Base-by-base conservation (phyloP, 1,140 invertebrate genomes). In the Spodoptera litura region DNA sequence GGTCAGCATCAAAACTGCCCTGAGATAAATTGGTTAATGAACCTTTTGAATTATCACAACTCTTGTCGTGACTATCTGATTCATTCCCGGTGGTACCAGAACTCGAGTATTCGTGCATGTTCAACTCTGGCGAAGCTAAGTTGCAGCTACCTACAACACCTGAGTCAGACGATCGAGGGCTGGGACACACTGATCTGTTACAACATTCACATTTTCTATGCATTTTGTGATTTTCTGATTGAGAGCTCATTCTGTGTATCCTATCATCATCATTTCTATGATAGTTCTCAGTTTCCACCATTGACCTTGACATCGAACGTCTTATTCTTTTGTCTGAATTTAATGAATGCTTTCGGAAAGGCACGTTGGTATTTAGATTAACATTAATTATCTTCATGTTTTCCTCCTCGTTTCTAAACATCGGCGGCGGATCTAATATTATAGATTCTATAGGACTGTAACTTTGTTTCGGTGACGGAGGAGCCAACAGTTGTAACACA, bases 71-170 rank as follows among this genome's bases (percentile, higher is more conserved):
- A 20, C 84, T 81, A 55, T 92, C 91, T 8, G 92, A 92, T 59
- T 94, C 91, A 72, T 91, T 88, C 20, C 87, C 89, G 11, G 83
- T 81, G 51, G 83, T 89, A 5, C 80, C 82, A 20, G 84, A 79
- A 52, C 78, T 79, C 8, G 83, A 66, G 75, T 88, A 92, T 71
- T 94, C 93, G 61, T 89, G 89, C 85, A 91, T 88, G 27, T 94
- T 94, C 78, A 92, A 94, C 87, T 96, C 96, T 2, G 96, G 96
- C 2, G 96, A 96, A 13, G 96, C 95, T 66, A 97, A 94, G 52
- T 96, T 96, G 86, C 96, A 97, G 88, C 97, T 97, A 31, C 97
- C 97, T 3, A 97, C 97, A 93, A 98, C 97, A 20, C 97, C 97
- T 0, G 97, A 97, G 89, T 98, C 97, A 6, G 97, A 97, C 4